A percentile compares a stretch with the other conserved stretches of the same genome.
phyloP scores from a whole-genome alignment of 2,888 invertebrate species.

The Pristionchus mayeri region DNA sequence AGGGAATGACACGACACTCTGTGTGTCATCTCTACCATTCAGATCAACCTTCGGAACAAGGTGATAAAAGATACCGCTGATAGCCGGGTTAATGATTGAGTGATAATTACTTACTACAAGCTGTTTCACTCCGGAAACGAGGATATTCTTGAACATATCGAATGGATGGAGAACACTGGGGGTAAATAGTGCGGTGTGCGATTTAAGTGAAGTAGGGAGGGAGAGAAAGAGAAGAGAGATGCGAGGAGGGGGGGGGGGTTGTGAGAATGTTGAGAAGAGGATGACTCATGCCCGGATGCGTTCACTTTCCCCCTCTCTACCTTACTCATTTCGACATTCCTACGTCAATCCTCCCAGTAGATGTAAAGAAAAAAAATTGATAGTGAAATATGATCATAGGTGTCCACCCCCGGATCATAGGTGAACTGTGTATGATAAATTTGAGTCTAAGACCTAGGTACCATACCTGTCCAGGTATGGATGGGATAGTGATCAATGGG shows the following conservation, averaged over 20 bases:
- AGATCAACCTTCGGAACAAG: not conserved
- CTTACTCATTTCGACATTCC: not conserved
- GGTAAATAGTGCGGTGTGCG: not conserved
- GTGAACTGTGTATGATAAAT: too few relatives aligned
- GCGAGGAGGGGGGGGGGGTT: not conserved
- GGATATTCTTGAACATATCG: constrained; percentile 46
- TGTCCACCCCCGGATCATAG: too few relatives aligned
- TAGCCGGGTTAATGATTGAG: not conserved
- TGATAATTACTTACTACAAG: constrained; percentile 32
- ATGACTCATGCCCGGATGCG: constrained; percentile 23
- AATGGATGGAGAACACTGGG: not conserved
- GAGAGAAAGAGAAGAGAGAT: constrained; percentile 16
- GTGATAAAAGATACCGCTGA: not conserved
- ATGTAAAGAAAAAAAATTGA: not conserved
- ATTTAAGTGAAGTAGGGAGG: not conserved
- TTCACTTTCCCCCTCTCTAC: not conserved
- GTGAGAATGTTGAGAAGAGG: constrained; percentile 1
- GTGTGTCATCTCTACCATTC: not conserved
- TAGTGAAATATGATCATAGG: not conserved
- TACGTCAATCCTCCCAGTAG: not conserved
- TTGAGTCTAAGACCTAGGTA: too few relatives aligned
- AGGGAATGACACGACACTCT: not conserved
- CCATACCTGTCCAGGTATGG: not conserved
- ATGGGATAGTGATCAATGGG: not conserved
- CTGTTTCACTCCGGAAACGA: constrained; percentile 48